Percentiles rank a stretch among this genome's conserved stretches.
Evolutionary conservation across 2,888 invertebrate genomes (phyloP).

Genomic region (Himalopsyche tibetana): DNA sequence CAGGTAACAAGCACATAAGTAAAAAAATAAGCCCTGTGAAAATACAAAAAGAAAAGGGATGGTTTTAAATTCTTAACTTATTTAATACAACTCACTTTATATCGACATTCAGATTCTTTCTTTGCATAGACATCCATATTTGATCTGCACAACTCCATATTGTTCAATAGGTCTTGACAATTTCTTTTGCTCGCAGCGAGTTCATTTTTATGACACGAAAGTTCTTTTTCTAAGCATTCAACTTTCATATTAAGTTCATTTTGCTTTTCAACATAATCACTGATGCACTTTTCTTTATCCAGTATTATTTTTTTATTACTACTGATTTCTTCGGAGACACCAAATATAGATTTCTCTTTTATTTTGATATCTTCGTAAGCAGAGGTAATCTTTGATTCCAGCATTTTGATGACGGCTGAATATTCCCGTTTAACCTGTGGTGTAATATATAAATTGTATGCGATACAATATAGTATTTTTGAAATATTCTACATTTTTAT

Average conservation of each 20-base stretch:
- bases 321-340: constrained; percentile 74
- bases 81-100: constrained; percentile 69
- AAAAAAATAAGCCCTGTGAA: too few species aligned
- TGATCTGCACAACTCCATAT: constrained; percentile 70
- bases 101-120: constrained; percentile 74
- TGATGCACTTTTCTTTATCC: constrained; percentile 69
- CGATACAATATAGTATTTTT: too few species aligned
- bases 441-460: too few species aligned
- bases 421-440: constrained; percentile 73
- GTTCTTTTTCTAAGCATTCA: constrained; percentile 68
- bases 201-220: constrained; percentile 71
- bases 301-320: constrained; percentile 72
- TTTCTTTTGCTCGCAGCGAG: constrained; percentile 71
- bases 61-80: too few species aligned
- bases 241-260: constrained; percentile 54
- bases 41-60: too few species aligned
- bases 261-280: constrained; percentile 48
- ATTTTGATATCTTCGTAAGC: constrained; percentile 76
- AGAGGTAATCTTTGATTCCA: constrained; percentile 77
- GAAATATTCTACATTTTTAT: background rate
- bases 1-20: too few species aligned
- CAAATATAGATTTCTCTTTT: constrained; percentile 71
- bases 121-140: constrained; percentile 70
- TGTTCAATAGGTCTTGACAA: constrained; percentile 70
- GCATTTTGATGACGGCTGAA: constrained; percentile 75